A percentile compares a stretch with the other conserved stretches of the same genome.
Evolutionary conservation across 2,113 vertebrate species (phyloP).

Genomic region (Mystacornis crossleyi): DNA sequence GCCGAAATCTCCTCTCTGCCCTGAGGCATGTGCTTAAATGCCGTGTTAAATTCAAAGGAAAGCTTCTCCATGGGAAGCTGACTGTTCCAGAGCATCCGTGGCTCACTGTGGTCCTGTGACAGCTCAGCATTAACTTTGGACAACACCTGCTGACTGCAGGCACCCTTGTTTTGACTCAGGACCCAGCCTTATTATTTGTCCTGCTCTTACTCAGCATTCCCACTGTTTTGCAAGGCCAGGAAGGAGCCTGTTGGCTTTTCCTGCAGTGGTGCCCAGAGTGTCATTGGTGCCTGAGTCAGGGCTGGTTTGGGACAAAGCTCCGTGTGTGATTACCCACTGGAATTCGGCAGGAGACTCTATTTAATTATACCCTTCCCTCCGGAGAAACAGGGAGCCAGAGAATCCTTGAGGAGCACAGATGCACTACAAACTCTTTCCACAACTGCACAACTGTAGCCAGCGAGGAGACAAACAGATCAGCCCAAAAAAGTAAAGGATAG

Average conservation of each 20-base stretch:
- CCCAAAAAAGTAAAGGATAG: not conserved
- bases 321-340: not conserved
- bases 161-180: not conserved
- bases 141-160: not conserved
- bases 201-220: not conserved
- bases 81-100: not conserved
- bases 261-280: not conserved
- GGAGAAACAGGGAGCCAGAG: not conserved
- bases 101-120: not conserved
- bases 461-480: not conserved
- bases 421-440: not conserved
- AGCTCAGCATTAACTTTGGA: not conserved
- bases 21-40: not conserved
- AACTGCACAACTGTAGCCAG: not conserved
- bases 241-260: not conserved
- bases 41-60: not conserved
- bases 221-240: not conserved
- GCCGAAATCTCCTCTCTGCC: not conserved
- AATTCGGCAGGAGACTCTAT: not conserved
- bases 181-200: not conserved
- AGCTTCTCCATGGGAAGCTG: not conserved
- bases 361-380: slow-evolving; percentile 1
- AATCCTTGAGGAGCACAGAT: not conserved
- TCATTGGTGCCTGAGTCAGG: not conserved
- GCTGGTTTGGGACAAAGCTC: not conserved